Conservation (phyloP, 2,888 invertebrate species). For the Caenorhabditis imperialis region DNA sequence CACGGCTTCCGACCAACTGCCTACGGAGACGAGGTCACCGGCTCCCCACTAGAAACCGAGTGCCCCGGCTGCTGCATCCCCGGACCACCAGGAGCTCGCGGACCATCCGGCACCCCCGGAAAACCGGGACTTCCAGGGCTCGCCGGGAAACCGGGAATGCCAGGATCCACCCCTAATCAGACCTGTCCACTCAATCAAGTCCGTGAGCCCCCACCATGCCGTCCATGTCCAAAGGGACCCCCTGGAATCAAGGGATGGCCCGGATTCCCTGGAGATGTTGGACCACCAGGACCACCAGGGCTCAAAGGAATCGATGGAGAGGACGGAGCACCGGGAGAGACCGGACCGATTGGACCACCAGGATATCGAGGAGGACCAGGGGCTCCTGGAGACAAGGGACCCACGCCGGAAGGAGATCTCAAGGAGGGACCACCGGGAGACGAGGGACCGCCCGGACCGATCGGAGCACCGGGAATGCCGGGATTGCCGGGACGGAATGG, state of each 20-base stretch:
- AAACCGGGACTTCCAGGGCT: slow-evolving; percentile 74
- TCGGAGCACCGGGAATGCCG: slow-evolving; percentile 76
- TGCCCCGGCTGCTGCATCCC: slow-evolving; percentile 75
- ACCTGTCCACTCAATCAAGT: slow-evolving; percentile 75
- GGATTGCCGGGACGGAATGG: slow-evolving; percentile 77
- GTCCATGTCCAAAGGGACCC: slow-evolving; percentile 75
- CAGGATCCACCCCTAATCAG: slow-evolving; percentile 78
- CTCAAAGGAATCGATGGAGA: slow-evolving; percentile 76
- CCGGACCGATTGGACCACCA: slow-evolving; percentile 67
- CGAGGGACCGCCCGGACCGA: slow-evolving; percentile 76
- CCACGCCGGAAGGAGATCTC: slow-evolving; percentile 74
- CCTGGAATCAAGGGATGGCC: slow-evolving; percentile 78
- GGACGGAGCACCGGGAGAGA: slow-evolving; percentile 76
- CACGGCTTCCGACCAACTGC: slow-evolving; percentile 54
- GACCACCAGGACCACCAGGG: slow-evolving; percentile 76
- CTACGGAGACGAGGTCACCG: slow-evolving; percentile 71
- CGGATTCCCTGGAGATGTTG: slow-evolving; percentile 77
- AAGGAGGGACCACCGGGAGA: slow-evolving; percentile 71
- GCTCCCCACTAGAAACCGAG: slow-evolving; percentile 76
- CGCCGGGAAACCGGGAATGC: slow-evolving; percentile 74
- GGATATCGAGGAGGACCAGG: slow-evolving; percentile 76
- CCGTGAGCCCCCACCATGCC: slow-evolving; percentile 78
- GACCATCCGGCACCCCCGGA: slow-evolving; percentile 75
- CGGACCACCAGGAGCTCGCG: slow-evolving; percentile 77
- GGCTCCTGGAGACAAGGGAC: slow-evolving; percentile 78